Evolutionary conservation across 2,113 vertebrate species (phyloP).

Genomic region (Toxotes chatareus): DNA sequence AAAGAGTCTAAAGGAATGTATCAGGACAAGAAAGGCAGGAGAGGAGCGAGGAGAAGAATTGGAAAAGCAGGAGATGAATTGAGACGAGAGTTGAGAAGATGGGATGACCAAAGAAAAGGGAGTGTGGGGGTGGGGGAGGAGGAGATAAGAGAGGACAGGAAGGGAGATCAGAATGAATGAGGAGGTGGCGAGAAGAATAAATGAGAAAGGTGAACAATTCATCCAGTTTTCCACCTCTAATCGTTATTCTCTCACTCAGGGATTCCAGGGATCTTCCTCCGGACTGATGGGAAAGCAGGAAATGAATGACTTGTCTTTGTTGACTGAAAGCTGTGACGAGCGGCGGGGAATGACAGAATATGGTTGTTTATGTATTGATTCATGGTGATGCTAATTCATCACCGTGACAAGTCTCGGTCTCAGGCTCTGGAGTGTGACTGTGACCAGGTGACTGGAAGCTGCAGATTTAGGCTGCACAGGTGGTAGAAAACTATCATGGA

Average conservation of each 20-base stretch:
- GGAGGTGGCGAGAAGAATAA: constrained; percentile 13
- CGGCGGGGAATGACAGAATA: not conserved
- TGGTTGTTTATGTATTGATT: constrained; percentile 14
- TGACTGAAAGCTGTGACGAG: not conserved
- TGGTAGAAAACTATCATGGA: not conserved
- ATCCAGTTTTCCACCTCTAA: constrained; percentile 18
- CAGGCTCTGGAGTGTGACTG: not conserved
- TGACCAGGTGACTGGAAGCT: not conserved
- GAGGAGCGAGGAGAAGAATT: constrained; percentile 6
- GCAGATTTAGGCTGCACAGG: not conserved
- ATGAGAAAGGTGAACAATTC: constrained; percentile 31
- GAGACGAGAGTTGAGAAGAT: constrained; percentile 39
- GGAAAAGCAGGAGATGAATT: constrained; percentile 37
- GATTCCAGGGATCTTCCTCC: not conserved
- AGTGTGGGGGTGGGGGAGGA: not conserved
- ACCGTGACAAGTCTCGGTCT: not conserved
- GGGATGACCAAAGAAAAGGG: not conserved
- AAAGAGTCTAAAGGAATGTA: constrained; percentile 11
- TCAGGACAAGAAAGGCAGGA: constrained; percentile 7
- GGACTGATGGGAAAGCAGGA: not conserved
- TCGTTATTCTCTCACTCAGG: not conserved
- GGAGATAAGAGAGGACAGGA: constrained; percentile 12
- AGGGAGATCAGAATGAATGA: constrained; percentile 25
- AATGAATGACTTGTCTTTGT: not conserved
- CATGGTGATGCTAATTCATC: constrained; percentile 3